Evolutionary conservation across 2,797 vertebrate genomes (phyloP), one percentile per base, ranked within the genome.

Genomic region (Chiroxiphia lanceolata): DNA sequence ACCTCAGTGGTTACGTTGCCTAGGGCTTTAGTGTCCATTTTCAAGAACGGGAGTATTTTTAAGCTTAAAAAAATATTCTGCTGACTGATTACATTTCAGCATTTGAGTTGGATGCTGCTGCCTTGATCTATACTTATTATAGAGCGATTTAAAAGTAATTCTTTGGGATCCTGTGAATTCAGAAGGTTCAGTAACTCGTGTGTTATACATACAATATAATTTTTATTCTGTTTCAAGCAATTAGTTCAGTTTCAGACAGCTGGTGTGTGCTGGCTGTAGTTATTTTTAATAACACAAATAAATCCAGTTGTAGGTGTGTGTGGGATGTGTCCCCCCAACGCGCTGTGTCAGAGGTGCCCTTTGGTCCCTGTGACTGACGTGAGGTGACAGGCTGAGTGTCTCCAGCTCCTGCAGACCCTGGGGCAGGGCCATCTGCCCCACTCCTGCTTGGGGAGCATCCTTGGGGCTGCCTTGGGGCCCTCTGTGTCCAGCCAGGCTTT

Each of bases 11-110:
- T 97, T 97, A 69, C 72, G 87, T 98, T 97, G 98, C 98, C 97
- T 63, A 90, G 85, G 97, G 98, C 96, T 94, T 96, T 71, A 92
- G 96, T 92, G 95, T 96, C 97, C 86, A 70, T 97, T 98, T 96
- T 93, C 83, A 79, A 90, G 95, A 86, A 85, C 88, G 83, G 65
- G 65, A 95, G 56, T 93, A 93, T 94, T 97, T 93, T 97, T 95
- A 96, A 96, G 77, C 80, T 79, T 88, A 77, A 87, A 95, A 93
- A 81, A 91, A 90, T 31, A 86, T 87, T 97, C 85, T 90, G 45
- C 90, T 96, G 96, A 95, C 90, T 78, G 97, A 92, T 93, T 92
- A 80, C 5, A 5, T 94, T 97, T 90, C 89, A 89, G 83, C 65
- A 53, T 81, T 87, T 74, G 45, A 75, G 87, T 67, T 90, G 77